Conservation (phyloP, 1,140 invertebrate genomes). For the Papilio helenus region DNA sequence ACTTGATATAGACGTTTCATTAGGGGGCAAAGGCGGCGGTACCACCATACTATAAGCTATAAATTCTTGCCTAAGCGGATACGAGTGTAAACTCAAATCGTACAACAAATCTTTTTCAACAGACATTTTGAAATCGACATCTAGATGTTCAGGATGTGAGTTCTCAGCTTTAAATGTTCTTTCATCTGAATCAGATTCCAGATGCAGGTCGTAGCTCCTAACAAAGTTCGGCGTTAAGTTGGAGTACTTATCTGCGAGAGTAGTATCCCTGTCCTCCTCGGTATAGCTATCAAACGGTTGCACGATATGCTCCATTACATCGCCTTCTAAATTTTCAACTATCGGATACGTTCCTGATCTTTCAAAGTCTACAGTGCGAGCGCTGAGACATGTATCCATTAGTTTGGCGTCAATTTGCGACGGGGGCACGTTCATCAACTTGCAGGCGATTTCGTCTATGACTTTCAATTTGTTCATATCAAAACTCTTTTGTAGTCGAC, state of each 20-base stretch:
- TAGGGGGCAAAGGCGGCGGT: neutral
- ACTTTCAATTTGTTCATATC: neutral
- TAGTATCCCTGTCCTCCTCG: neutral
- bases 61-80: neutral
- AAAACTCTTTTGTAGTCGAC: neutral
- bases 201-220: neutral
- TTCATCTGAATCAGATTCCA: neutral
- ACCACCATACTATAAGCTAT: neutral
- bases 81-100: neutral
- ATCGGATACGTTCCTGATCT: neutral
- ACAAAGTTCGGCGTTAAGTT: neutral
- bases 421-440: constrained; percentile 5
- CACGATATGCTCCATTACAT: neutral
- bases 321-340: neutral
- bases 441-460: constrained; percentile 13
- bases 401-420: constrained; percentile 16
- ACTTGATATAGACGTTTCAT: constrained; percentile 12
- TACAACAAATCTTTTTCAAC: neutral
- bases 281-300: neutral
- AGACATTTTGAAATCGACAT: neutral
- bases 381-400: neutral
- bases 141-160: neutral
- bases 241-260: neutral
- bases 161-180: neutral
- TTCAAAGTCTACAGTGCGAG: neutral